These are phyloP conservation scores for Sylvicola cinctus DNA, from an alignment of 2,888 invertebrate species.

Conservation along the genomic window DNA sequence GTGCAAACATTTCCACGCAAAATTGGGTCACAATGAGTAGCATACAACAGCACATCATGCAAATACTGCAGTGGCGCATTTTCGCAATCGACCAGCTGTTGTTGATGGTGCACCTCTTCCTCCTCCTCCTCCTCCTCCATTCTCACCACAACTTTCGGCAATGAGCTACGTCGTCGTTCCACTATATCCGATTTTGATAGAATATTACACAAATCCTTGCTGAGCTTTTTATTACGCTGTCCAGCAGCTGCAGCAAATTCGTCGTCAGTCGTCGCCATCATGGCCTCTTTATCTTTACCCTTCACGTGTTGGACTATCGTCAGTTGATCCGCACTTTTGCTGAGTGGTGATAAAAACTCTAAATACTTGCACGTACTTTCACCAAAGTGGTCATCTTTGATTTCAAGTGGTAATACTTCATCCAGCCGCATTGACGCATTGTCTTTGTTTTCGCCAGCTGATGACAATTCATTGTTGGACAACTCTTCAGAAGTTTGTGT, in stretches of 20 bases:
- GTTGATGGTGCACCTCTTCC: background rate
- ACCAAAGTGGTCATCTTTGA: slow-evolving; percentile 42
- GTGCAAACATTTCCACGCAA: slow-evolving; percentile 22
- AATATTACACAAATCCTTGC: slow-evolving; percentile 9
- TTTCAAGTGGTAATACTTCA: slow-evolving; percentile 30
- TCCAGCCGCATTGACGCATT: slow-evolving; percentile 16
- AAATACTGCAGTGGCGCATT: slow-evolving; percentile 8
- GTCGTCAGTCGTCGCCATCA: too few relatives aligned
- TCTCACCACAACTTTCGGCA: background rate
- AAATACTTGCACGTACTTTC: slow-evolving; percentile 19
- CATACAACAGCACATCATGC: slow-evolving; percentile 20
- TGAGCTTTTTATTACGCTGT: slow-evolving; percentile 6
- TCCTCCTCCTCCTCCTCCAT: background rate
- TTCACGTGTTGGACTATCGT: slow-evolving; percentile 8
- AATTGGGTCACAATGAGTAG: slow-evolving; percentile 23
- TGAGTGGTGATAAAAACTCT: slow-evolving; percentile 12
- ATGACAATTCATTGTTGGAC: background rate
- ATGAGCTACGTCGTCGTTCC: slow-evolving; percentile 9
- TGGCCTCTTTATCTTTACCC: too few relatives aligned
- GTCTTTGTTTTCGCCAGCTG: slow-evolving; percentile 7
- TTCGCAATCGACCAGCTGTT: slow-evolving; percentile 1
- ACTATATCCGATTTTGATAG: slow-evolving; percentile 22
- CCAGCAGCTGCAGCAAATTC: too few relatives aligned
- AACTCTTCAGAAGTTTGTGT: background rate
- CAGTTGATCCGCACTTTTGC: slow-evolving; percentile 19